Conservation (phyloP, 2,888 invertebrate species). For the Eupithecia pulchellata region DNA sequence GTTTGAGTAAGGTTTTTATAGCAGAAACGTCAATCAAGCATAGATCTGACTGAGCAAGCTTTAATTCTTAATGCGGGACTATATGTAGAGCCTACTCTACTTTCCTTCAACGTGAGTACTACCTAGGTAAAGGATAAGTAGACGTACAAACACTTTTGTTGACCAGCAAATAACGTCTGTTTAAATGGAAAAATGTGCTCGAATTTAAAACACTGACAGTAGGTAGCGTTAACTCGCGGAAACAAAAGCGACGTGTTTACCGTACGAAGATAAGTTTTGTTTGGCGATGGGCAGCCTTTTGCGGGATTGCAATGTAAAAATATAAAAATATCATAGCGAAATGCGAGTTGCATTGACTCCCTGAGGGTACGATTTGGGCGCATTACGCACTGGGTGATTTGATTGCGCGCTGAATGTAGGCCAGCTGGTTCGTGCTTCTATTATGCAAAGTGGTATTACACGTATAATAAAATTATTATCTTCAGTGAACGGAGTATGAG, state of each 20-base stretch:
- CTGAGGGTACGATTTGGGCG: conserved; percentile 60
- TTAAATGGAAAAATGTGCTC: conserved; percentile 21
- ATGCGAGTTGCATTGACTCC: conserved; percentile 66
- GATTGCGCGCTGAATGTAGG: conserved; percentile 34
- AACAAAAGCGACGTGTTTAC: conserved; percentile 53
- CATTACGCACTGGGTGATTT: conserved; percentile 52
- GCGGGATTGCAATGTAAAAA: conserved; percentile 64
- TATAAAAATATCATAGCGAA: conserved; percentile 73
- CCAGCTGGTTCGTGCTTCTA: conserved; percentile 25
- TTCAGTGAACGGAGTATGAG: not conserved
- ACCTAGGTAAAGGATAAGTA: not conserved
- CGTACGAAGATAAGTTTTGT: conserved; percentile 61
- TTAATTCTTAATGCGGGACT: not conserved
- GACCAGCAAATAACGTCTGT: conserved; percentile 8
- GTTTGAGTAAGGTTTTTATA: no score
- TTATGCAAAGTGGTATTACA: conserved; percentile 23
- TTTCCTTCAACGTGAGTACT: not conserved
- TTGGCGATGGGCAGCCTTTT: conserved; percentile 60
- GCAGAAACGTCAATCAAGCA: no score
- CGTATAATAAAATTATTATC: conserved; percentile 5
- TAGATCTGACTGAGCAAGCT: not conserved
- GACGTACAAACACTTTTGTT: not conserved
- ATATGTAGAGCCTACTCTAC: not conserved
- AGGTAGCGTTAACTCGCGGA: conserved; percentile 48
- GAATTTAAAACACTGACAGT: conserved; percentile 40